Percentiles rank a stretch among this genome's conserved stretches.
Evolutionary conservation across 2,797 vertebrate genomes (phyloP).

Genomic region (Pangasius larnaudii): DNA sequence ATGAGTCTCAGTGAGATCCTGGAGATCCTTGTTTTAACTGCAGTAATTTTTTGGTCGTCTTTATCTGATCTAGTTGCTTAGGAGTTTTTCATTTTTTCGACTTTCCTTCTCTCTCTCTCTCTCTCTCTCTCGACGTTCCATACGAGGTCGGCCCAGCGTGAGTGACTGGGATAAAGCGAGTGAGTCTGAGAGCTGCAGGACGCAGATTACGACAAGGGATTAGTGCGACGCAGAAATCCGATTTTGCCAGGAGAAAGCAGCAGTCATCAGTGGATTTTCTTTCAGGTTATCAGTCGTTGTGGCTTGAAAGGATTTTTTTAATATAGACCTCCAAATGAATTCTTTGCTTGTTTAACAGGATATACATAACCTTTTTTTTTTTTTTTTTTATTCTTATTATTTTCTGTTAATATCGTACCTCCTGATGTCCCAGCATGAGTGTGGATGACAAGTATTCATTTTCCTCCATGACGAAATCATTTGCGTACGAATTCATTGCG

Average conservation of each 20-base stretch:
- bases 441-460: neutral
- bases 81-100: neutral
- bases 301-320: conserved; percentile 64
- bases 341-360: conserved; percentile 74
- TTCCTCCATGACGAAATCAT: neutral
- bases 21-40: neutral
- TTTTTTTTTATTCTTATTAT: conserved; percentile 30
- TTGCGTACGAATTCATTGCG: neutral
- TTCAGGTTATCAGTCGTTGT: conserved; percentile 82
- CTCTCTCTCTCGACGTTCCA: conserved; percentile 37
- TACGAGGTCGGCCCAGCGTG: conserved; percentile 68
- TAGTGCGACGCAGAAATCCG: conserved; percentile 92
- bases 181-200: conserved; percentile 77
- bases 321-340: conserved; percentile 73
- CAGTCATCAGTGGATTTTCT: conserved; percentile 87
- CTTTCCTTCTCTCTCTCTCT: neutral
- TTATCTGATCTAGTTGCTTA: conserved; percentile 60
- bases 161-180: conserved; percentile 69
- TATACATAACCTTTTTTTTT: conserved; percentile 60
- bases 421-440: neutral
- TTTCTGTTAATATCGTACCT: neutral
- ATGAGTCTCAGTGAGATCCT: conserved; percentile 32
- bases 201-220: conserved; percentile 94
- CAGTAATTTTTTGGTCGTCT: conserved; percentile 56
- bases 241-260: conserved; percentile 89